These are phyloP conservation scores for Choloepus hoffmanni DNA, from an alignment of 2,113 vertebrate species.

Conservation along the genomic window DNA sequence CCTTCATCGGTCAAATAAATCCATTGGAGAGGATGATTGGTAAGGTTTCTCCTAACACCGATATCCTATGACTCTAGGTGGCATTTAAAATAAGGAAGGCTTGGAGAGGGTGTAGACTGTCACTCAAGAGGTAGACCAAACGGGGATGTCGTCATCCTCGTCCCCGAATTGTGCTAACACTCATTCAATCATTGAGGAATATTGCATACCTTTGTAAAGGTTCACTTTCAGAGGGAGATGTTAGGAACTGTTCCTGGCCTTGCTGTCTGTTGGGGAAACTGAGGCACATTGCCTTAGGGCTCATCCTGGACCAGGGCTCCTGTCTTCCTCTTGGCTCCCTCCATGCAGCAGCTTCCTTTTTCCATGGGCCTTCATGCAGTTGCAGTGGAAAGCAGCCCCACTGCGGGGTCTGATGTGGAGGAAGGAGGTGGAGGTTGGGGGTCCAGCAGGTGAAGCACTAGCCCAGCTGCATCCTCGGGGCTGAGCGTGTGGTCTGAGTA, in stretches of 20 bases:
- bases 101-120: not conserved
- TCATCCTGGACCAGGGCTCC: not conserved
- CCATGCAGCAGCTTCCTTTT: not conserved
- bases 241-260: not conserved
- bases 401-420: not conserved
- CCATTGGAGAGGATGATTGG: not conserved
- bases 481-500: conserved; percentile 50
- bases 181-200: not conserved
- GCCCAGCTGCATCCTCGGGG: conserved; percentile 59
- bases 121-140: not conserved
- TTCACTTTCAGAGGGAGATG: not conserved
- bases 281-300: not conserved
- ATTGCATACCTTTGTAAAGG: not conserved
- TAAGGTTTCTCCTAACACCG: not conserved
- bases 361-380: not conserved
- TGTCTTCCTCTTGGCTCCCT: not conserved
- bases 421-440: conserved; percentile 37
- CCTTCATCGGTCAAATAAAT: not conserved
- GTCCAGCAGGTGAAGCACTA: not conserved
- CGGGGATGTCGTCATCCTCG: not conserved
- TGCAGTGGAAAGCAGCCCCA: conserved; percentile 22
- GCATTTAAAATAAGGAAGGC: not conserved
- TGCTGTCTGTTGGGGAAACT: not conserved
- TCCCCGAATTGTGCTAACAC: not conserved
- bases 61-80: not conserved